These are phyloP conservation scores for Lates japonicus DNA, from an alignment of 2,797 vertebrate species.

Conservation along the genomic window DNA sequence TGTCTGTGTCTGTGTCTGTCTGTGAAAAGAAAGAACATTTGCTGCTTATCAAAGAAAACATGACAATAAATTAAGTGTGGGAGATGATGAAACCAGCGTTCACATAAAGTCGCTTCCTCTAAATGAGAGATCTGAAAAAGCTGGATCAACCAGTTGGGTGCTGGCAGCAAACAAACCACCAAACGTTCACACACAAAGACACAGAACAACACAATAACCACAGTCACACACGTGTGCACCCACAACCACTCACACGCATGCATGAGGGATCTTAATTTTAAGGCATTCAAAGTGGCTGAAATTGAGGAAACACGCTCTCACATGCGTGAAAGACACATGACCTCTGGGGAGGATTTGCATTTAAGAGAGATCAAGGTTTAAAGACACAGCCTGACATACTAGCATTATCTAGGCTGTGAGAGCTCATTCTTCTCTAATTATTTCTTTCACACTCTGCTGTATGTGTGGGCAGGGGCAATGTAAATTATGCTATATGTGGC, in stretches of 20 bases:
- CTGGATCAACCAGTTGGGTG: constrained; percentile 64
- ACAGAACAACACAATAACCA: constrained; percentile 23
- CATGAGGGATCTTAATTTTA: constrained; percentile 8
- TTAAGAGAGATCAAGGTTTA: constrained; percentile 47
- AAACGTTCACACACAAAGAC: constrained; percentile 41
- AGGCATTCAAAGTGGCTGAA: constrained; percentile 24
- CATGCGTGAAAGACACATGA: constrained; percentile 48
- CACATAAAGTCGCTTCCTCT: constrained; percentile 26
- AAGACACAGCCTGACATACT: constrained; percentile 37
- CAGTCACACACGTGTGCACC: neutral
- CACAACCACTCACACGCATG: neutral
- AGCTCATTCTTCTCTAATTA: constrained; percentile 41
- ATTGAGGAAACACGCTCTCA: constrained; percentile 36
- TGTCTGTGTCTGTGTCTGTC: neutral
- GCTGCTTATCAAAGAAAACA: constrained; percentile 20
- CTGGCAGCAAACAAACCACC: constrained; percentile 32
- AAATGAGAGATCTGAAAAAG: constrained; percentile 41
- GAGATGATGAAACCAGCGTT: constrained; percentile 43
- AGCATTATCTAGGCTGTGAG: constrained; percentile 19
- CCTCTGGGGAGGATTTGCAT: constrained; percentile 67
- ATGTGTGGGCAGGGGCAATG: constrained; percentile 41
- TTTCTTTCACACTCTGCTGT: constrained; percentile 44
- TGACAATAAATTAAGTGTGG: constrained; percentile 20
- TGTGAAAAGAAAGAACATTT: constrained; percentile 20
- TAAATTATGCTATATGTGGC: constrained; percentile 10